Conservation (phyloP, 1,140 invertebrate species). For the Hetaerina americana region DNA sequence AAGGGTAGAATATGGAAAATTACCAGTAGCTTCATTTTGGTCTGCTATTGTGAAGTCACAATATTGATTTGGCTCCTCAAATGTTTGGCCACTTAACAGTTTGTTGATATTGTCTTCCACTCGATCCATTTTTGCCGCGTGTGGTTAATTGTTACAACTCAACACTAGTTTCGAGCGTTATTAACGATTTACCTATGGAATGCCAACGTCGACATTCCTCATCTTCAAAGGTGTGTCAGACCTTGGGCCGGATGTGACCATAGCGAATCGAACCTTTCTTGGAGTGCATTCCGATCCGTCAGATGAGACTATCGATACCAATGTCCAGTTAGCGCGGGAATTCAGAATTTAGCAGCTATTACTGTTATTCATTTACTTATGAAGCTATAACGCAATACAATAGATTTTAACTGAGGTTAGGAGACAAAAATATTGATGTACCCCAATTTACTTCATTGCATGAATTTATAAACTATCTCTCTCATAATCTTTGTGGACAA, state of each 20-base stretch:
- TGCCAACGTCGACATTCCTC: background rate
- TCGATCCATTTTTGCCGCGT: slow-evolving; percentile 23
- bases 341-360: too few relatives aligned
- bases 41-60: slow-evolving; percentile 67
- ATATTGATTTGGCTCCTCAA: slow-evolving; percentile 39
- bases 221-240: background rate
- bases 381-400: too few relatives aligned
- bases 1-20: slow-evolving; percentile 11
- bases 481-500: too few relatives aligned
- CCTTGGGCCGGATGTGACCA: background rate
- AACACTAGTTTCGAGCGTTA: background rate
- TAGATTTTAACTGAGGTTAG: too few relatives aligned
- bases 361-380: too few relatives aligned
- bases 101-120: slow-evolving; percentile 30
- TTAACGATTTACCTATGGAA: background rate
- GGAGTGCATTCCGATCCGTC: too few relatives aligned
- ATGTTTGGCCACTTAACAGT: slow-evolving; percentile 28
- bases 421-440: too few relatives aligned
- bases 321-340: too few relatives aligned
- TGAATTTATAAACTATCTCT: too few relatives aligned
- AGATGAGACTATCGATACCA: too few relatives aligned
- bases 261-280: background rate
- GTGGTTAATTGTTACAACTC: background rate
- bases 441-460: too few relatives aligned
- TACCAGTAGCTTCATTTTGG: slow-evolving; percentile 58